Evolutionary conservation across 2,113 vertebrate species (phyloP).

Genomic region (Sus scrofa): T2T-Sscrofa CM000812.6:109239501-109240000

Average conservation of each 20-base stretch:
- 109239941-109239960: neutral
- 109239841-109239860: constrained; percentile 41
- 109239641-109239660: neutral
- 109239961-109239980: constrained; percentile 55
- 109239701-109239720: accelerated
- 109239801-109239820: neutral
- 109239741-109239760: neutral
- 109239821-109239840: neutral
- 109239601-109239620: neutral
- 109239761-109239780: accelerated
- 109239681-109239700: neutral
- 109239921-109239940: constrained; percentile 50
- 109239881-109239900: neutral
- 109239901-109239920: constrained; percentile 1
- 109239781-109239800: constrained; percentile 32
- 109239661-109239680: constrained; percentile 18
- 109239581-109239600: neutral
- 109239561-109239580: neutral
- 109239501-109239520: neutral
- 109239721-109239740: neutral
- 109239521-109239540: neutral
- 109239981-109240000: constrained; percentile 21
- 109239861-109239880: neutral
- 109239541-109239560: accelerated
- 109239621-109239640: neutral